A percentile compares a stretch with the other conserved stretches of the same genome.
These are phyloP conservation scores for Pseudoips prasinana DNA, from an alignment of 2,888 invertebrate species.

Conservation along the genomic window DNA sequence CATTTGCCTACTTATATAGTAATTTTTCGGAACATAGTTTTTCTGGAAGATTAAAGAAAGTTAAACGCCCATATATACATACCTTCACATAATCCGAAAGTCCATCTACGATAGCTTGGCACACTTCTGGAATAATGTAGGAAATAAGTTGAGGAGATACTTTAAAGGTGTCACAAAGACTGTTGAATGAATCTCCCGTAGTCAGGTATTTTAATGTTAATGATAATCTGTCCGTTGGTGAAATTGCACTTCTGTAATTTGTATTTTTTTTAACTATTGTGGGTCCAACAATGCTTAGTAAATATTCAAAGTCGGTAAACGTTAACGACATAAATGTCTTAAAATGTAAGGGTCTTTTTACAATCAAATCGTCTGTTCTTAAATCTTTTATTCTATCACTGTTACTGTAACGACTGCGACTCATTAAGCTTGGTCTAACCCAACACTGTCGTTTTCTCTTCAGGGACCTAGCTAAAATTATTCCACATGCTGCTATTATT, in stretches of 20 bases:
- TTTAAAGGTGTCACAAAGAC: slow-evolving; percentile 16
- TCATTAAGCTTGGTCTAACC: slow-evolving; percentile 20
- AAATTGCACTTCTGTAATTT: slow-evolving; percentile 16
- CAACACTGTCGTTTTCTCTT: slow-evolving; percentile 18
- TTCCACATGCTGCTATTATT: slow-evolving; percentile 21
- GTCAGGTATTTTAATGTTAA: slow-evolving; percentile 15
- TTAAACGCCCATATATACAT: slow-evolving; percentile 17
- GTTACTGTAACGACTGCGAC: slow-evolving; percentile 25
- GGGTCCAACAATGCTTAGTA: slow-evolving; percentile 26
- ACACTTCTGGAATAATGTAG: slow-evolving; percentile 16
- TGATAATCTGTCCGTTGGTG: slow-evolving; percentile 13
- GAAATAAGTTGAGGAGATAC: slow-evolving; percentile 20
- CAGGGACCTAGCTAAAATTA: slow-evolving; percentile 18
- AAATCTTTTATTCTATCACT: slow-evolving; percentile 21
- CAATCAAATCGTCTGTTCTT: slow-evolving; percentile 19
- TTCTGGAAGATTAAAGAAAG: slow-evolving; percentile 19
- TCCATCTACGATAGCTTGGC: slow-evolving; percentile 16
- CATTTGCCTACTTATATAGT: slow-evolving; percentile 20
- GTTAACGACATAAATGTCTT: slow-evolving; percentile 22
- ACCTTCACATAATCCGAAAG: slow-evolving; percentile 18
- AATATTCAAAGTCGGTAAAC: slow-evolving; percentile 27
- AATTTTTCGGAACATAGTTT: slow-evolving; percentile 19
- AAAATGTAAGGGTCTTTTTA: slow-evolving; percentile 11
- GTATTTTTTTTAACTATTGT: slow-evolving; percentile 26
- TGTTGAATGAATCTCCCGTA: slow-evolving; percentile 15